Base-by-base conservation (phyloP, 2,888 invertebrate species). In the Harpalus rubripes region DNA sequence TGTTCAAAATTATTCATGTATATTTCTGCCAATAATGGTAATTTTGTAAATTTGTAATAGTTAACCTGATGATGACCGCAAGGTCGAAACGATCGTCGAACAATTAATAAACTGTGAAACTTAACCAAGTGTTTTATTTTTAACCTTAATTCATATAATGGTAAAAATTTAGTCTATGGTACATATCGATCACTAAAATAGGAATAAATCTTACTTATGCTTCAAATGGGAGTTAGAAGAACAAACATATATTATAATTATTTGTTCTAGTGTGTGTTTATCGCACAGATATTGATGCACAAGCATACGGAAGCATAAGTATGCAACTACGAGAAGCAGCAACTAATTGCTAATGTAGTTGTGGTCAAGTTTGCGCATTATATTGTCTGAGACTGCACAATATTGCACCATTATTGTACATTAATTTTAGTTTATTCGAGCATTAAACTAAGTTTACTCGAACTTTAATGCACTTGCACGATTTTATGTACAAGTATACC, bases 281-380 rank as follows among this genome's bases (percentile, higher is more conserved):
- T 7, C 63, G 12, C 12, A 26, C 10, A 74, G 44, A 74, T 74
- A 41, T 74, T 74, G 44, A 72, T 44, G 44, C 16, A 15, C 18
- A 44, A 72, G 41, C 16, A 72, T 16, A 72, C 44, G 16, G 44
- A 74, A 78, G 26, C 56, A 26, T 52, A 41, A 74, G 74, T 78
- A 56, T 32, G 32, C 32, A 7, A 58, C 8, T 58, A 44, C 26
- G 56, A 32, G n/a, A 32, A 78, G 76, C 52, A 78, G 78, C 58
- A 26, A 32, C 58, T 78, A 78, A 78, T 78, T 78, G 41, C 78
- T 78, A 78, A 78, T 78, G 78, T 58, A 58, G 56, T 78, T 78
- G 58, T 78, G 78, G 78, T 58, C 58, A 78, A 78, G 58, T 78
- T 58, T 58, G 18, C 56, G 58, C 58, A 58, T 56, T 58, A 58